These are phyloP conservation scores for Argyra leucocephala DNA, from an alignment of 2,888 invertebrate genomes.

Conservation along the genomic window DNA sequence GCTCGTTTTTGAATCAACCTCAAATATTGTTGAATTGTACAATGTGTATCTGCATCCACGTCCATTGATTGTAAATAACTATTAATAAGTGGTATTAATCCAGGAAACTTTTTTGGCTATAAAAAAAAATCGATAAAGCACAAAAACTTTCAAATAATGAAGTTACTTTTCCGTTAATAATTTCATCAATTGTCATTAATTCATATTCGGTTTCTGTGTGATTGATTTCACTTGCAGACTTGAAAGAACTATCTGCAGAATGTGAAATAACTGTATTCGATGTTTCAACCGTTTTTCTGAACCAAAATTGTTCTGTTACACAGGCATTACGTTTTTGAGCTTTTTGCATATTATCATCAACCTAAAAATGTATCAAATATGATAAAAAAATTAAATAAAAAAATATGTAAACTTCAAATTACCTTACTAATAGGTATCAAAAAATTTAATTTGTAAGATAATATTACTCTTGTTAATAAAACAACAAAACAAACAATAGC, in stretches of 20 bases:
- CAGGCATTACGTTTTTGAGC: constrained; percentile 89
- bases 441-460: constrained; percentile 91
- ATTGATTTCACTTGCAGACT: constrained; percentile 29
- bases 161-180: constrained; percentile 76
- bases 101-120: constrained; percentile 78
- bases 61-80: constrained; percentile 92
- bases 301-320: constrained; percentile 80
- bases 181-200: constrained; percentile 87
- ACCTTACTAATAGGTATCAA: constrained; percentile 96
- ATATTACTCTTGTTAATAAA: constrained; percentile 87
- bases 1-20: constrained; percentile 82
- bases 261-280: constrained; percentile 19
- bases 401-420: too few species aligned
- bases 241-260: constrained; percentile 16
- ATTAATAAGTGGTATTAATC: constrained; percentile 86
- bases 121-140: not conserved
- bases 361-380: too few species aligned
- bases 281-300: constrained; percentile 65
- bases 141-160: not conserved
- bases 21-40: constrained; percentile 92
- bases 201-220: constrained; percentile 50
- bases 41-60: constrained; percentile 95
- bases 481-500: constrained; percentile 97
- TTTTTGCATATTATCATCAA: constrained; percentile 93
- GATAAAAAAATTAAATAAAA: constrained; percentile 10